Evolutionary conservation across 2,113 vertebrate species (phyloP), one percentile per base, ranked within the genome.

Genomic region (Ophiodon elongatus): DNA sequence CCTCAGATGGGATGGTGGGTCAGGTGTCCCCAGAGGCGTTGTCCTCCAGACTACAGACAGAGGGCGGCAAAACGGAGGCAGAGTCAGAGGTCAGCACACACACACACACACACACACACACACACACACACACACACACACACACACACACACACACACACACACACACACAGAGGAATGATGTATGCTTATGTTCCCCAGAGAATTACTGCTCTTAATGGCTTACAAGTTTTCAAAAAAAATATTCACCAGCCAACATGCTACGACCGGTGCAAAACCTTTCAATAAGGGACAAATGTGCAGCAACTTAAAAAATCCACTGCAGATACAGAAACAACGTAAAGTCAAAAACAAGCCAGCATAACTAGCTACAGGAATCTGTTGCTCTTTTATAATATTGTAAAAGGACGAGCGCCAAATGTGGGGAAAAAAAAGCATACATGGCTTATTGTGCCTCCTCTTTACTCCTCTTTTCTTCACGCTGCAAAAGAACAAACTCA

Each of bases 31-130:
- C 97, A 0, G 96, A 95, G 73, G 93, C 94, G 0, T 77, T 99
- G 88, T 90, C 98, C 88, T 95, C 96, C 83, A 96, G 97, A 43
- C 95, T 99, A 76, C 97, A 98, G 93, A 91, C 95, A 21, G 97
- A 98, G 91, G 96, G 97, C 89, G 90, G 96, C 93, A 98, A 96
- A 85, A 96, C 97, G 0, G 98, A 99, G 84, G 95, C 94, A 41
- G 97, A 98, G 81, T 98, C 98, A 0, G 98, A 99, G 97, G 98
- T 99, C 50, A 94, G 63, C 60, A 25, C 3, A 15, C 5, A 8
- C 23, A 35, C 31, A 54, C 57, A 31, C 57, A 60, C 57, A 59
- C 57, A 31, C 57, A 59, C 57, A 59, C 57, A 59, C 57, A 60
- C 27, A 60, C 57, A 27, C 57, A 27, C n/a, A 29, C 52, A 73